phyloP scores from a whole-genome alignment of 2,888 invertebrate genomes.

The Drosophila mimetica region DNA sequence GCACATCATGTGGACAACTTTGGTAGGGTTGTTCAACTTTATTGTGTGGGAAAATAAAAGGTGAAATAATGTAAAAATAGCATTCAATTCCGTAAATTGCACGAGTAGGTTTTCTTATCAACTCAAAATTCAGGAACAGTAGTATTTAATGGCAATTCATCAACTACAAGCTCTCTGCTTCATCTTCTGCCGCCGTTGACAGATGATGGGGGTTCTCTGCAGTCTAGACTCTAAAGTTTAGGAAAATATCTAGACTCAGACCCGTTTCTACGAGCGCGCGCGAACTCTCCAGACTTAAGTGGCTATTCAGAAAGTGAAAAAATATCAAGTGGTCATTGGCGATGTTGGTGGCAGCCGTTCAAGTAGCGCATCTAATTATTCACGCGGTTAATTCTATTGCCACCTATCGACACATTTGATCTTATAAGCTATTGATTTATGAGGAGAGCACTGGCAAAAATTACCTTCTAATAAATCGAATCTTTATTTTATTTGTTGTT shows the following conservation, averaged over 20 bases:
- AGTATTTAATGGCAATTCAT: slow-evolving; percentile 12
- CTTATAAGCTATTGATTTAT: slow-evolving; percentile 24
- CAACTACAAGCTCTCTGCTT: slow-evolving; percentile 8
- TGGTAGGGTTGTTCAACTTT: neutral
- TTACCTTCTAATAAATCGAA: too few species aligned
- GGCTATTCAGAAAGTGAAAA: slow-evolving; percentile 41
- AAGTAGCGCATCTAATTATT: slow-evolving; percentile 49
- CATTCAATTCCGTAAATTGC: neutral
- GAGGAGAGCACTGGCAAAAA: slow-evolving; percentile 19
- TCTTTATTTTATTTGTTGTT: neutral
- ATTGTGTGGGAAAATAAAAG: neutral
- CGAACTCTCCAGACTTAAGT: slow-evolving; percentile 44
- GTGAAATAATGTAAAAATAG: neutral
- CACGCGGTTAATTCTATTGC: slow-evolving; percentile 42
- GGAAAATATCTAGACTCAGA: slow-evolving; percentile 24
- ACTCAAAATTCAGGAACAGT: neutral
- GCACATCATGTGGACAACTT: neutral
- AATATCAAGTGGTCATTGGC: slow-evolving; percentile 51
- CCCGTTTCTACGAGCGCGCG: slow-evolving; percentile 21
- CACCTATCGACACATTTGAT: slow-evolving; percentile 42
- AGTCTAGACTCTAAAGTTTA: slow-evolving; percentile 13
- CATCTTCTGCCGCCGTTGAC: slow-evolving; percentile 12
- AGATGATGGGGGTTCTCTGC: neutral
- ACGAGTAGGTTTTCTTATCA: neutral
- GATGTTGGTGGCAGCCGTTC: slow-evolving; percentile 58